Base-by-base conservation (phyloP, 2,888 invertebrate species). In the Agelastica alni region DNA sequence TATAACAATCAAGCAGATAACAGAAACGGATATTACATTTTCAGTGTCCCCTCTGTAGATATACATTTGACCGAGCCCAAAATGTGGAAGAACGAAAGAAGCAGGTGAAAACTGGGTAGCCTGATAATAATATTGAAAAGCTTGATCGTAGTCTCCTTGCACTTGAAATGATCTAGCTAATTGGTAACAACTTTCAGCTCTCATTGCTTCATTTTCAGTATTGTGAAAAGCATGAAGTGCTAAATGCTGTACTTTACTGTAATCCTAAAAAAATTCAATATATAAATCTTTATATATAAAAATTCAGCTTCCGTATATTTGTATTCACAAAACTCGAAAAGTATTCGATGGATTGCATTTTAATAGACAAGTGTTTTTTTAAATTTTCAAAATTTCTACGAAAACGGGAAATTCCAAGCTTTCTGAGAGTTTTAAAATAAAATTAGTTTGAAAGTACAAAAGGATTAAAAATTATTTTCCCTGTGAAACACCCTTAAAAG, bases 1-100 rank as follows among this genome's bases (percentile, higher is more conserved):
- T 10, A 30, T 14, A 9, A 37, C 44, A 26, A 34, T n/a, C n/a
- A n/a, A n/a, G n/a, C n/a, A n/a, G n/a, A n/a, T n/a, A n/a, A n/a
- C n/a, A n/a, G n/a, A n/a, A n/a, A n/a, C n/a, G n/a, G n/a, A n/a
- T n/a, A n/a, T n/a, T n/a, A 91, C 92, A 78, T 93, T 93, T 78
- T 96, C 96, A 1, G 89, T 87, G 72, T 99, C 98, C 0, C 94
- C 94, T 72, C 97, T 84, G 74, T 96, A 93, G 63, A 99, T 96
- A 74, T 99, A 98, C 96, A 99, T 98, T 77, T 99, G 99, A 0
- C 99, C 99, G 0, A 99, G 82, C 0, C 99, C 99, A 77, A 95
- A 99, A 79, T 96, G 94, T 0, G 99, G 99, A 49, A 99, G 78
- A 0, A 99, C 95, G 80, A 99, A 99, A 72, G 87, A 89, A 1